Evolutionary conservation across 2,797 vertebrate genomes (phyloP), one percentile per base, ranked within the genome.

Genomic region (Petrocephalus schoutedeni): DNA sequence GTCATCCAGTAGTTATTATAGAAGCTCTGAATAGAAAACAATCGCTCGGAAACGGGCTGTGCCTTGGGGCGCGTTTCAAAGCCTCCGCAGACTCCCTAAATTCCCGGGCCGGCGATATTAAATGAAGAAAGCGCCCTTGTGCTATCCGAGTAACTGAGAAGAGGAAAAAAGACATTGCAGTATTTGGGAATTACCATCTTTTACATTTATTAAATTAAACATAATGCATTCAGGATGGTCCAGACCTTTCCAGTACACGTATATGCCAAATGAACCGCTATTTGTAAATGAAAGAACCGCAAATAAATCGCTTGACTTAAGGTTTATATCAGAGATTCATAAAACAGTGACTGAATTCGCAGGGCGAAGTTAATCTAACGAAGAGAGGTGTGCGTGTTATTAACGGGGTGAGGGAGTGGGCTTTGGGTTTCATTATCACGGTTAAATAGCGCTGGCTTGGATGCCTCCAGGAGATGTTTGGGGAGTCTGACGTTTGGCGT

Each of bases 1-100:
- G 23, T 57, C 12, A 85, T 85, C 7, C 23, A 36, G 12, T 36
- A 58, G 54, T 58, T 85, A 56, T 59, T 85, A 57, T 59, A 16
- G 32, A 54, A 84, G 89, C 86, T 89, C 86, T 86, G 71, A 87
- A 74, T 61, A 84, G 12, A 85, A 45, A 49, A 9, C 36, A 83
- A 4, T 57, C 53, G 10, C 23, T 9, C 21, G 28, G 21, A 77
- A 53, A 71, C 61, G 6, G 61, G 36, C 4, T 74, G 71, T 41
- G 36, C 32, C 32, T 74, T 74, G 28, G 32, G 36, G 14, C 16
- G 2, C 36, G 71, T 45, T 45, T 19, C 7, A 77, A 77, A n/a
- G 5, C 71, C 4, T 41, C 0, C 28, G 32, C 28, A 4, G 1
- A 19, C 2, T 45, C 6, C 36, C 36, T 14, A 77, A 7, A 77